A percentile compares a stretch with the other conserved stretches of the same genome.
Conservation (phyloP, 1,140 invertebrate species). For the Procambarus clarkii region DNA sequence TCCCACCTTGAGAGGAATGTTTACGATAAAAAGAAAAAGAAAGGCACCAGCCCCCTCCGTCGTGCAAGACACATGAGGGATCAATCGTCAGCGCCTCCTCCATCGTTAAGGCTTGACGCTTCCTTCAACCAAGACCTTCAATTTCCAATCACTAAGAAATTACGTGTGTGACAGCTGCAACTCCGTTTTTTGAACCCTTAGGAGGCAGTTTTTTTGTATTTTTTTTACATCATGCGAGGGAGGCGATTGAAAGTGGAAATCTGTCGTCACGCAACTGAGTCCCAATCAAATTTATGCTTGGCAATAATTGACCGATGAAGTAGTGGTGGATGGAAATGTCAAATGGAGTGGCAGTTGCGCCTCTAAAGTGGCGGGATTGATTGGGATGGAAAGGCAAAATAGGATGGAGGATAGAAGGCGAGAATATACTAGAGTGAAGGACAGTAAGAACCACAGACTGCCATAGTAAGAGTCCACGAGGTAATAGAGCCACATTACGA, state of each 20-base stretch:
- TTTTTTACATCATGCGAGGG: not conserved
- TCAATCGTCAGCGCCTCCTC: slow-evolving; percentile 3
- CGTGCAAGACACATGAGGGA: not conserved
- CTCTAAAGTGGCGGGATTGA: not conserved
- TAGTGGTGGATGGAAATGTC: not conserved
- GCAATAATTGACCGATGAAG: not conserved
- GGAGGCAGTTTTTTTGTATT: not conserved
- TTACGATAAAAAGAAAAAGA: not conserved
- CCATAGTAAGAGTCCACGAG: too few species aligned
- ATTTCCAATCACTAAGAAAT: slow-evolving; percentile 12
- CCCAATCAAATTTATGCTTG: not conserved
- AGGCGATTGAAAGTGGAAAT: not conserved
- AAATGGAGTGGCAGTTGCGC: not conserved
- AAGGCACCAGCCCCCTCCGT: not conserved
- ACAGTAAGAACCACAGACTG: too few species aligned
- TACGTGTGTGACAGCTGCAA: not conserved
- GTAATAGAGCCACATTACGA: not conserved
- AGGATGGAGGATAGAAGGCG: too few species aligned
- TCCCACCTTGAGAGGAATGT: not conserved
- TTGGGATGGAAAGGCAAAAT: not conserved
- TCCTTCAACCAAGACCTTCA: slow-evolving; percentile 10
- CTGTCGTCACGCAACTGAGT: not conserved
- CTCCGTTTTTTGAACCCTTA: not conserved
- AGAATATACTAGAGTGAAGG: too few species aligned
- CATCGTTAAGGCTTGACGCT: not conserved